Evolutionary conservation across 2,888 invertebrate species (phyloP).

Genomic region (Andrena trimmerana): DNA sequence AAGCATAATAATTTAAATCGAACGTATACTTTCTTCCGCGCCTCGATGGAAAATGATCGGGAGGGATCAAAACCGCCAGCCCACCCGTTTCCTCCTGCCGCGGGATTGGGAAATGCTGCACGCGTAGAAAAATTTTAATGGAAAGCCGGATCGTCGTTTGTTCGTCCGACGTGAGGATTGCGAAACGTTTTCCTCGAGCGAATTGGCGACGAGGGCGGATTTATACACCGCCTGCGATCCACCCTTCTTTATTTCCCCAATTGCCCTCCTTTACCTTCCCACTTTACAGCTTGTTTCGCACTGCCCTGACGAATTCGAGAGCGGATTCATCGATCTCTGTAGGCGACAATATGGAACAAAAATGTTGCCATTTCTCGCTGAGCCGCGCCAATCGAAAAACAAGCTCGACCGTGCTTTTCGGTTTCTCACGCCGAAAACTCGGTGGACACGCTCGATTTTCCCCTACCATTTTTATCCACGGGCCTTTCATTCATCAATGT

Average conservation of each 20-base stretch:
- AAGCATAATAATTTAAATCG: background rate
- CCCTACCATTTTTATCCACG: background rate
- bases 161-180: constrained; percentile 23
- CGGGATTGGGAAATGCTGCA: background rate
- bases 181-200: constrained; percentile 38
- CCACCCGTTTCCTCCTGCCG: background rate
- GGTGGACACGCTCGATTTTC: background rate
- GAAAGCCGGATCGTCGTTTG: constrained; percentile 31
- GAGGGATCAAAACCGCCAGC: background rate
- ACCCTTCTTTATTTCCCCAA: background rate
- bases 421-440: background rate
- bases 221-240: constrained; percentile 17
- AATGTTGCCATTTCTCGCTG: constrained; percentile 17
- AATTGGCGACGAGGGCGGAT: constrained; percentile 27
- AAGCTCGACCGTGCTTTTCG: constrained; percentile 7
- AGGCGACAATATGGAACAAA: constrained; percentile 17
- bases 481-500: constrained; percentile 4
- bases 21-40: background rate
- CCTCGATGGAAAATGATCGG: constrained; percentile 23
- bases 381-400: background rate
- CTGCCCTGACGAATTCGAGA: background rate
- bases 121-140: constrained; percentile 45
- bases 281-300: constrained; percentile 50
- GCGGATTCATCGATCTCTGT: constrained; percentile 33
- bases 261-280: constrained; percentile 23